Evolutionary conservation across 2,113 vertebrate species (phyloP).

Genomic region (Macrotis lagotis): DNA sequence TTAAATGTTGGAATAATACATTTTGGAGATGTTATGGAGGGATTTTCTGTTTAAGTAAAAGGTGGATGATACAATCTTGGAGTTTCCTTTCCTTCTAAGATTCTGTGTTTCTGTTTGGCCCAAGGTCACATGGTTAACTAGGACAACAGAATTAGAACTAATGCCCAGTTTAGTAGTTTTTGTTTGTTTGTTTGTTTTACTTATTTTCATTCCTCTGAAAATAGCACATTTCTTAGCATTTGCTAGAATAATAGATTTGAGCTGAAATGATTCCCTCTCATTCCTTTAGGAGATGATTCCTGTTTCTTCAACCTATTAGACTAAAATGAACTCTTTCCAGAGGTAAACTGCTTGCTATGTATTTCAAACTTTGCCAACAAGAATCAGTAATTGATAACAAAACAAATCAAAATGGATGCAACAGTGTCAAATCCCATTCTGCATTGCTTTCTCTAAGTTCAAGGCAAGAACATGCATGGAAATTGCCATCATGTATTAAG

Average conservation of each 20-base stretch:
- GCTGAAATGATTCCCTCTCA: neutral
- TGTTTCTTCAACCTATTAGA: neutral
- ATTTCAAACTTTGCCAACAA: neutral
- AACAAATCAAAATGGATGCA: neutral
- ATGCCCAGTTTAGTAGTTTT: neutral
- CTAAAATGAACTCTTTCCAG: neutral
- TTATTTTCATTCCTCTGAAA: neutral
- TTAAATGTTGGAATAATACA: too few relatives aligned
- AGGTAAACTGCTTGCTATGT: neutral
- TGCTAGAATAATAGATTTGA: neutral
- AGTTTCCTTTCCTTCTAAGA: neutral
- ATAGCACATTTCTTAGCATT: neutral
- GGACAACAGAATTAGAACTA: neutral
- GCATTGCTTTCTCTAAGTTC: neutral
- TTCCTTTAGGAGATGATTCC: neutral
- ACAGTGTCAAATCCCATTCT: neutral
- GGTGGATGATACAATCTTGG: neutral
- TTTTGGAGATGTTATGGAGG: too few relatives aligned
- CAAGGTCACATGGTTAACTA: neutral
- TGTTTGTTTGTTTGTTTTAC: neutral
- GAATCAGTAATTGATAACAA: neutral
- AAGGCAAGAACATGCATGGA: neutral
- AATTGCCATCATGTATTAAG: neutral
- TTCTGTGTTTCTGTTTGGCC: neutral
- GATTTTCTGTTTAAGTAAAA: neutral